These are phyloP conservation scores for Coregonus clupeaformis DNA, from an alignment of 2,113 vertebrate genomes.

Conservation along the genomic window DNA sequence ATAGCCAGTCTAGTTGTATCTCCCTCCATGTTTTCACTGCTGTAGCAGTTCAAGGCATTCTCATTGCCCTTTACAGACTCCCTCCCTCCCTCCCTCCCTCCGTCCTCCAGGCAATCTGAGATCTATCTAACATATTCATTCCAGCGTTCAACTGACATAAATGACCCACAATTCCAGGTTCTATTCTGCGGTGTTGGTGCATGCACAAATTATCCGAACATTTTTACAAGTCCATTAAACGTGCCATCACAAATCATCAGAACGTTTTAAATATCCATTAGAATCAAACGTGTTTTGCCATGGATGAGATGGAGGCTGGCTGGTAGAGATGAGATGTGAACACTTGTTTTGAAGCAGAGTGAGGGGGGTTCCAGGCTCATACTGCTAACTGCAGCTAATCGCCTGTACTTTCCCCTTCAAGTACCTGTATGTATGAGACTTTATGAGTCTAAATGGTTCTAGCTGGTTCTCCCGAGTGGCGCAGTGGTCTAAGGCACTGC, in stretches of 20 bases:
- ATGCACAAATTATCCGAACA: slow-evolving; percentile 24
- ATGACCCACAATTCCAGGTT: slow-evolving; percentile 17
- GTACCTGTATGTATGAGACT: slow-evolving; percentile 45
- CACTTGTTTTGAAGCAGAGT: slow-evolving; percentile 49
- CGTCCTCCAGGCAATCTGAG: slow-evolving; percentile 35
- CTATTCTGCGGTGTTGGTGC: slow-evolving; percentile 13
- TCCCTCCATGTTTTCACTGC: background rate
- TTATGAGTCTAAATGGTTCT: slow-evolving; percentile 10
- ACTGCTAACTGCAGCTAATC: slow-evolving; percentile 35
- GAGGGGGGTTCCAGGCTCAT: slow-evolving; percentile 46
- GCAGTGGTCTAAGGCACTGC: too few relatives aligned
- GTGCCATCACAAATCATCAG: slow-evolving; percentile 10
- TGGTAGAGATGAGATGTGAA: slow-evolving; percentile 29
- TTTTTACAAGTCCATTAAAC: slow-evolving; percentile 42
- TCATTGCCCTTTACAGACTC: background rate
- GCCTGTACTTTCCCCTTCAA: slow-evolving; percentile 32
- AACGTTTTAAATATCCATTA: slow-evolving; percentile 46
- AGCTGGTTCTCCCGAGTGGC: too few relatives aligned
- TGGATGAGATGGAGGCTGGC: slow-evolving; percentile 39
- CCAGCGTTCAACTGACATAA: slow-evolving; percentile 35
- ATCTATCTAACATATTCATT: slow-evolving; percentile 9
- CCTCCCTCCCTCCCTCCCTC: slow-evolving; percentile 18
- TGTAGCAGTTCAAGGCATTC: background rate
- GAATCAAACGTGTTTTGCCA: slow-evolving; percentile 32
- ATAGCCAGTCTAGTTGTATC: background rate